Evolutionary conservation across 2,113 vertebrate species (phyloP), one percentile per base, ranked within the genome.

Genomic region (Bagarius yarrelli): DNA sequence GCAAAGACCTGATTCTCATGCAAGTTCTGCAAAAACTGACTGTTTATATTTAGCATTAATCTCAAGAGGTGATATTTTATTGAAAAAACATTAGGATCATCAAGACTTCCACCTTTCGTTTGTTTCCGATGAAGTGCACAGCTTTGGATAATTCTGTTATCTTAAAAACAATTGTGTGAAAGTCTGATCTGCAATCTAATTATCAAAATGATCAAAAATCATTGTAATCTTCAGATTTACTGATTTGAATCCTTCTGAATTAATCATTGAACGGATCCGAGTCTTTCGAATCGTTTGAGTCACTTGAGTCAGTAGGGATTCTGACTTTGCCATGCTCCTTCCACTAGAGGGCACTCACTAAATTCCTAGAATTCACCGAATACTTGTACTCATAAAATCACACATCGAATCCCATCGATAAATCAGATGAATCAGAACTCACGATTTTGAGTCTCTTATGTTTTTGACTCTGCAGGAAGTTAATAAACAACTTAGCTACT

Each of bases 1-100:
- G 70, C 80, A 85, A 82, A 75, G 80, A 79, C 74, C n/a, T 32
- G 63, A 19, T 63, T 82, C n/a, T 72, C 53, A 30, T 19, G 19
- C 13, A 34, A 63, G 57, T 18, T 63, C 40, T 40, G 25, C 19
- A 40, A 16, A 5, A 11, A 53, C 72, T 34, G 27, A 19, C 40
- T 34, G n/a, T 14, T 69, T 16, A n/a, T 27, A 27, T 25, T 63
- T 34, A 19, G 32, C 63, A 30, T 63, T 53, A 52, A 63, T 55
- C 50, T 61, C 18, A 30, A 36, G 34, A 30, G 23, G 44, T 1
- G n/a, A 55, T 36, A 8, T 30, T 78, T 56, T 56, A 36, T 57
- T 18, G 6, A 44, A 55, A 79, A 56, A 59, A 16, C 75, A 50
- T 19, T 2, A 73, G 16, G n/a, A 30, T 56, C 11, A 55, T 40